phyloP scores from a whole-genome alignment of 2,113 vertebrate species.

The Hiodon alosoides region DNA sequence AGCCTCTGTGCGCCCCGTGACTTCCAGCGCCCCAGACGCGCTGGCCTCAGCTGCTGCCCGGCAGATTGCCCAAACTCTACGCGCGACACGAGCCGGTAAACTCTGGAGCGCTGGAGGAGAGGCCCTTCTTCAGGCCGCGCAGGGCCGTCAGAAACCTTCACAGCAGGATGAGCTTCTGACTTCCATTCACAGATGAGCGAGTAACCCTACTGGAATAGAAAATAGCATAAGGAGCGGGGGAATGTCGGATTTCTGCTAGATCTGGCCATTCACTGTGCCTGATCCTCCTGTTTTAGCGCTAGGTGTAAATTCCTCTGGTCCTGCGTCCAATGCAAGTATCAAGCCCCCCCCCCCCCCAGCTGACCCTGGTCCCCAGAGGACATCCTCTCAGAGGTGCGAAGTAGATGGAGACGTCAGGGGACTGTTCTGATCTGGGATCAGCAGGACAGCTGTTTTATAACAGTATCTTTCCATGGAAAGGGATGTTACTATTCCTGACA shows the following conservation, averaged over 20 bases:
- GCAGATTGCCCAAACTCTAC: too few relatives aligned
- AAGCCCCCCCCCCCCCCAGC: not conserved
- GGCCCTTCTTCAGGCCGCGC: not conserved
- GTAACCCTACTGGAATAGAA: conserved; percentile 8
- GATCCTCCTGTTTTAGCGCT: not conserved
- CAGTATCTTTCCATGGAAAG: too few relatives aligned
- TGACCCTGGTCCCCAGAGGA: not conserved
- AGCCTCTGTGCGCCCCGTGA: not conserved
- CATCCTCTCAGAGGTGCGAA: not conserved
- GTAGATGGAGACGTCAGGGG: too few relatives aligned
- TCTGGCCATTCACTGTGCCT: too few relatives aligned
- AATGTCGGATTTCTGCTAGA: not conserved
- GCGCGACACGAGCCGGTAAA: not conserved
- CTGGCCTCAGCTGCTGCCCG: too few relatives aligned
- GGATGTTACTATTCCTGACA: too few relatives aligned
- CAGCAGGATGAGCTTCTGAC: not conserved
- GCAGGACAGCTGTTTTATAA: too few relatives aligned
- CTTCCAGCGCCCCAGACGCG: too few relatives aligned
- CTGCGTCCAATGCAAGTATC: not conserved
- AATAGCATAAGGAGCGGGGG: not conserved
- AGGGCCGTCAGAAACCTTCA: not conserved
- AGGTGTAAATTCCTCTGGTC: not conserved
- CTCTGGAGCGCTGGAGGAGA: not conserved
- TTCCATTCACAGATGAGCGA: not conserved
- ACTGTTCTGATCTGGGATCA: too few relatives aligned